phyloP scores from a whole-genome alignment of 2,888 invertebrate genomes.

The Eupithecia subfuscata region DNA sequence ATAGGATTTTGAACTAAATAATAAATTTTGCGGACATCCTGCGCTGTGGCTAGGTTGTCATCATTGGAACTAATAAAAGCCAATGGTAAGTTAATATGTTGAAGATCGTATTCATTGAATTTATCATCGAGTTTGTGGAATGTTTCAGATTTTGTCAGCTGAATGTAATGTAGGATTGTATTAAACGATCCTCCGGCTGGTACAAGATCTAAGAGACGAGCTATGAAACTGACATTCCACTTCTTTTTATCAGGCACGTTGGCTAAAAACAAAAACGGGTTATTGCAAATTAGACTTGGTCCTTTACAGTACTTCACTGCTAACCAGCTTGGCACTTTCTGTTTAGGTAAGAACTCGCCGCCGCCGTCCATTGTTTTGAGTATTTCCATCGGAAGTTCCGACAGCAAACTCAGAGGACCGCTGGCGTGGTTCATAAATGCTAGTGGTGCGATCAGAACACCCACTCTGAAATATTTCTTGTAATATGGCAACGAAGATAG shows the following conservation, averaged over 20 bases:
- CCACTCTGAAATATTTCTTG: slow-evolving; percentile 63
- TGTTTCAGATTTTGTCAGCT: slow-evolving; percentile 58
- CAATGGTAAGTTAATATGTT: slow-evolving; percentile 60
- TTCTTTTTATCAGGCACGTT: slow-evolving; percentile 48
- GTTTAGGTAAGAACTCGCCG: slow-evolving; percentile 62
- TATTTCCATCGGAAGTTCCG: slow-evolving; percentile 51
- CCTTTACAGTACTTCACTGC: slow-evolving; percentile 59
- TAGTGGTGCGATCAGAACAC: slow-evolving; percentile 65
- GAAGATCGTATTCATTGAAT: slow-evolving; percentile 52
- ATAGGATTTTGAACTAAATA: slow-evolving; percentile 62
- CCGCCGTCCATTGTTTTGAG: slow-evolving; percentile 52
- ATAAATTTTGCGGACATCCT: slow-evolving; percentile 62
- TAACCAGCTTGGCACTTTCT: slow-evolving; percentile 59
- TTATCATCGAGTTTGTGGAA: slow-evolving; percentile 61
- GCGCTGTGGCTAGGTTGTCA: slow-evolving; percentile 61
- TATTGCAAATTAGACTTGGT: slow-evolving; percentile 57
- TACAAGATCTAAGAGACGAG: slow-evolving; percentile 60
- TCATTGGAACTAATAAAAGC: slow-evolving; percentile 64
- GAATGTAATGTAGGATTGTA: slow-evolving; percentile 67
- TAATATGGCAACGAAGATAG: slow-evolving; percentile 61
- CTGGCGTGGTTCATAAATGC: slow-evolving; percentile 61
- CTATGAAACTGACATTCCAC: slow-evolving; percentile 56
- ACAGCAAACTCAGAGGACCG: slow-evolving; percentile 59
- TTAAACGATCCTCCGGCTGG: slow-evolving; percentile 69
- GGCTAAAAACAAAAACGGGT: slow-evolving; percentile 66